Base-by-base conservation (phyloP, 2,888 invertebrate genomes). In the Trilocha varians region DNA sequence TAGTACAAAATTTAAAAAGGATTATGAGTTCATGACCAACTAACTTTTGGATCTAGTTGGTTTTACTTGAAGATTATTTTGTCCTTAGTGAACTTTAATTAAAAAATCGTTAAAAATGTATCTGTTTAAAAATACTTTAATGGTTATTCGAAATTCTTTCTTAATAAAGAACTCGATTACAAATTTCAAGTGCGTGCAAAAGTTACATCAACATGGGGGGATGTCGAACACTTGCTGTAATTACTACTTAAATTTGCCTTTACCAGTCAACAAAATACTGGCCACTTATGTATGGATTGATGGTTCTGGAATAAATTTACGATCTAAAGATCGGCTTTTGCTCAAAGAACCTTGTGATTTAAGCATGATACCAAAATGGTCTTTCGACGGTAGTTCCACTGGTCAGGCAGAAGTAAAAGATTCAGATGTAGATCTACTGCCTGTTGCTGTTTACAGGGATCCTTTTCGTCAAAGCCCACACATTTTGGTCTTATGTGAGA, bases 331-430 rank as follows among this genome's bases (percentile, higher is more conserved):
- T 46, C 87, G 90, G 35, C 87, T 92, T 2, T 64, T 93, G 36
- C 82, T 90, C 52, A 85, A 87, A 58, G 70, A 85, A 15, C 92
- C 92, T 14, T 85, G 78, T 49, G 59, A 75, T 18, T 75, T 89
- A 35, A 48, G 55, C 34, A 54, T 52, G 50, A 58, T 91, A 14
- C 97, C 97, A 1, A 85, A 91, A 42, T 97, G 97, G 97, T 94
- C 95, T 52, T 97, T 94, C 65, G 97, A 97, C 76, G 97, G 97
- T 45, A 96, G 95, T 69, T 96, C 96, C n/a, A 95, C 95, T 4
- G 93, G 92, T 48, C 96, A 97, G 79, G 94, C 96, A 0, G 90
- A 91, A 62, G 67, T 75, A 8, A 91, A 94, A 3, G 93, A 96
- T 69, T 95, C 96, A 9, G 98, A 99, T 68, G 93, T 94, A 38